phyloP scores from a whole-genome alignment of 2,888 invertebrate genomes.

The Azorinus chamasolen region DNA sequence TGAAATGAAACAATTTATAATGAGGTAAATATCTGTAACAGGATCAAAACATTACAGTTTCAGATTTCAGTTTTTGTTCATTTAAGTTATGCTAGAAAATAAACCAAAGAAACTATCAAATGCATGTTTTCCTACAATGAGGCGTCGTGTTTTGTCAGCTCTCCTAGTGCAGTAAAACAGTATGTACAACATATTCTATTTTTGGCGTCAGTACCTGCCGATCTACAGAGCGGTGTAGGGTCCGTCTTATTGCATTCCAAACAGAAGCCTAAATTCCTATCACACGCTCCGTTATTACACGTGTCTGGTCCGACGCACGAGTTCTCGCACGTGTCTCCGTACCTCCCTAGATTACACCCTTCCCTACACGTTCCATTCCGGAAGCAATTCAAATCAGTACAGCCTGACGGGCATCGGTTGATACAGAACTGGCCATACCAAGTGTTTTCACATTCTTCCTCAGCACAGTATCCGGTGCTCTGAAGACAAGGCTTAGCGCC shows the following conservation, averaged over 20 bases:
- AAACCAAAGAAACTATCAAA: no score
- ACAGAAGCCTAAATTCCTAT: conserved; percentile 30
- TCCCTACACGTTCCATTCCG: conserved; percentile 39
- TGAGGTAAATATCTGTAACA: no score
- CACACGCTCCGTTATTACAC: conserved; percentile 49
- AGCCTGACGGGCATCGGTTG: conserved; percentile 28
- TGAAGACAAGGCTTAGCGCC: conserved; percentile 30
- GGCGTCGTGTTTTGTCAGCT: no score
- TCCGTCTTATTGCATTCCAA: conserved; percentile 30
- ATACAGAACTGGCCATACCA: conserved; percentile 52
- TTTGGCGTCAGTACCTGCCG: conserved; percentile 64
- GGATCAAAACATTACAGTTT: no score
- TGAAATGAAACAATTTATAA: no score
- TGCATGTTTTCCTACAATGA: no score
- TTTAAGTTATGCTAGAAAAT: no score
- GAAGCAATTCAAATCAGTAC: conserved; percentile 36
- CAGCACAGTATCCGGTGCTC: conserved; percentile 27
- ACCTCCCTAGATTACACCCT: conserved; percentile 40
- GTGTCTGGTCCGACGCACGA: conserved; percentile 22
- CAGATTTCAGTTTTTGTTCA: no score
- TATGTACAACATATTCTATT: no score
- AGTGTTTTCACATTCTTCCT: conserved; percentile 23
- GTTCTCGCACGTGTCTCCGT: conserved; percentile 35
- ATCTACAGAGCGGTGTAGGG: conserved; percentile 40
- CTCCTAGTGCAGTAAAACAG: no score